Percentiles rank a stretch among this genome's conserved stretches.
phyloP scores from a whole-genome alignment of 2,888 invertebrate genomes.

The Cheilosia urbana region DNA sequence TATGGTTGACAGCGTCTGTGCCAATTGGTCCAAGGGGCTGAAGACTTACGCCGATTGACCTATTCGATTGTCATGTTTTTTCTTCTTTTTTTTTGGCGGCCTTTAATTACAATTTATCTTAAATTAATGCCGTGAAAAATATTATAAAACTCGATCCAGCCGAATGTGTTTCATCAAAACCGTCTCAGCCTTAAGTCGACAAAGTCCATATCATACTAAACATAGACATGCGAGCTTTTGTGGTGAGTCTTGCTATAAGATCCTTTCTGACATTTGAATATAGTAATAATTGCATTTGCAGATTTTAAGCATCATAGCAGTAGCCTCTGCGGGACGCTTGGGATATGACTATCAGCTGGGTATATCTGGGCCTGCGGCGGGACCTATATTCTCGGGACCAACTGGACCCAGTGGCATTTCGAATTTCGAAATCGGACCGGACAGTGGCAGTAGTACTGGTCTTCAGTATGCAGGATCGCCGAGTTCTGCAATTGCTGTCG shows the following conservation, averaged over 20 bases:
- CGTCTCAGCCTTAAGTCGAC: background rate
- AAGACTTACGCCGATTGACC: background rate
- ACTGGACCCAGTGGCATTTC: too few relatives aligned
- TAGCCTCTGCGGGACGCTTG: constrained; percentile 77
- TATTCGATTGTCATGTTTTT: background rate
- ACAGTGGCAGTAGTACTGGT: background rate
- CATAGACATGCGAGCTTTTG: constrained; percentile 57
- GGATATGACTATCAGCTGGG: constrained; percentile 69
- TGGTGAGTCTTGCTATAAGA: constrained; percentile 30
- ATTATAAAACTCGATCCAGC: background rate
- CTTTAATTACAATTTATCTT: background rate
- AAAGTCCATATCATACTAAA: background rate
- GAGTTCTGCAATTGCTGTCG: background rate
- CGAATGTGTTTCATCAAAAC: background rate
- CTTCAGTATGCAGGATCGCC: background rate
- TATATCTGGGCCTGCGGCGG: background rate
- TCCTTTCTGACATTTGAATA: background rate
- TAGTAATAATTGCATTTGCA: background rate
- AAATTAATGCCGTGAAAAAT: background rate
- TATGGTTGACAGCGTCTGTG: background rate
- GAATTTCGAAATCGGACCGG: too few relatives aligned
- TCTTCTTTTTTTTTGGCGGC: background rate
- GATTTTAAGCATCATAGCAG: constrained; percentile 54
- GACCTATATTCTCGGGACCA: too few relatives aligned
- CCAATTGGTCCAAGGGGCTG: background rate